Evolutionary conservation across 2,113 vertebrate genomes (phyloP), one percentile per base, ranked within the genome.

Genomic region (Psilopsiagon aymara): DNA sequence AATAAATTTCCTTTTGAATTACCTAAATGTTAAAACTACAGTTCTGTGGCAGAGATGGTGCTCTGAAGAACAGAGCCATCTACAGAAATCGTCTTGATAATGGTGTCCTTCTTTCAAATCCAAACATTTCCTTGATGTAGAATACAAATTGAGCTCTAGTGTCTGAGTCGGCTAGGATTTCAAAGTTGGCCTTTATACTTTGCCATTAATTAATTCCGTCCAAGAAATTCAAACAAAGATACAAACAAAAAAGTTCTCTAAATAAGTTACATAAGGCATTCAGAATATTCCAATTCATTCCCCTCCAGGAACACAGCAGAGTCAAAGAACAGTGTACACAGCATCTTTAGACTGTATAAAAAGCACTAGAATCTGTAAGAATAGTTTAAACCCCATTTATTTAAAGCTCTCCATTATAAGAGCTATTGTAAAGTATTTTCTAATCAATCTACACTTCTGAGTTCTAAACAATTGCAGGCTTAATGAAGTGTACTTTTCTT

Each of bases 251-350:
- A 96, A 96, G 94, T 96, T 94, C 92, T 94, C 94, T 97, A 96
- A 97, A 97, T 87, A 91, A 55, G 86, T 97, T 97, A 97, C 93
- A 97, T 97, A 97, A 97, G 97, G 86, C 97, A 96, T 97, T 97
- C 95, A 97, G 90, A 94, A 88, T 86, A 95, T 92, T 93, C 90
- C 33, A 4, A 97, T 97, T 97, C 95, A 97, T 97, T 96, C 93
- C 95, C 68, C 94, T 97, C 94, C 94, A 96, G 95, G 93, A 97
- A 92, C 78, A 93, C 91, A 94, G 93, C 92, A 83, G 95, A 96
- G 92, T 93, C 92, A 94, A 86, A 96, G 92, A 96, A 94, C 55
- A 86, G 95, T 82, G 82, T 74, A 91, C 89, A 82, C 92, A 94
- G 89, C 80, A 96, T 92, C 88, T 94, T 78, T 80, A 88, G 85